Percentiles rank a stretch among this genome's conserved stretches.
phyloP scores from a whole-genome alignment of 2,888 invertebrate genomes.

The Trissolcus brochymenae region DNA sequence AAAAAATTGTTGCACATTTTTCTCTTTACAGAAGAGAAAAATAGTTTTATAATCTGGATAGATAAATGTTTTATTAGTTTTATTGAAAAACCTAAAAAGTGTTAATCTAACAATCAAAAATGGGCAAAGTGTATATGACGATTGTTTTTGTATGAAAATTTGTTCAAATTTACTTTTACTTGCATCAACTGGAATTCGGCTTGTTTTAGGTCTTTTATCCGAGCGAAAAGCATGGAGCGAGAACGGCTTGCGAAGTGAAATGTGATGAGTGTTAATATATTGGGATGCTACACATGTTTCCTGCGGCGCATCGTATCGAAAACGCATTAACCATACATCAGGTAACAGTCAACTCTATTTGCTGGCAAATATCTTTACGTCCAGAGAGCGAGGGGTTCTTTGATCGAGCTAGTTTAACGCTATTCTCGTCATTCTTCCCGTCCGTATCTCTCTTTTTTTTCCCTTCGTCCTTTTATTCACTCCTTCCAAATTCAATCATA shows the following conservation, averaged over 20 bases:
- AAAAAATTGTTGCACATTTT: too few species aligned
- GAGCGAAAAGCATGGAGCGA: conserved; percentile 24
- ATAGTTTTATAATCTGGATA: too few species aligned
- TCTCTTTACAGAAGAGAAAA: too few species aligned
- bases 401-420: conserved; percentile 5
- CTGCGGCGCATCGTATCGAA: conserved; percentile 30
- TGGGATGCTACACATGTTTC: conserved; percentile 50
- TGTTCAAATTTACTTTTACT: too few species aligned
- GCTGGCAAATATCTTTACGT: conserved; percentile 24
- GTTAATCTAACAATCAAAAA: too few species aligned
- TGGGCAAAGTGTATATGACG: too few species aligned
- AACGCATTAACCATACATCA: conserved; percentile 37
- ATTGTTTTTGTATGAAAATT: too few species aligned
- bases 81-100: too few species aligned
- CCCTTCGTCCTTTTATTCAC: background rate
- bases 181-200: conserved; percentile 4
- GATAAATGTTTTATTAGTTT: too few species aligned
- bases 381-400: conserved; percentile 9
- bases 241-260: conserved; percentile 40
- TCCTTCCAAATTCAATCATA: too few species aligned
- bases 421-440: background rate
- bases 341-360: conserved; percentile 34
- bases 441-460: background rate
- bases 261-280: conserved; percentile 47
- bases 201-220: conserved; percentile 37